These are phyloP conservation scores for Myiopsitta monachus DNA, from an alignment of 2,113 vertebrate genomes.

Conservation along the genomic window DNA sequence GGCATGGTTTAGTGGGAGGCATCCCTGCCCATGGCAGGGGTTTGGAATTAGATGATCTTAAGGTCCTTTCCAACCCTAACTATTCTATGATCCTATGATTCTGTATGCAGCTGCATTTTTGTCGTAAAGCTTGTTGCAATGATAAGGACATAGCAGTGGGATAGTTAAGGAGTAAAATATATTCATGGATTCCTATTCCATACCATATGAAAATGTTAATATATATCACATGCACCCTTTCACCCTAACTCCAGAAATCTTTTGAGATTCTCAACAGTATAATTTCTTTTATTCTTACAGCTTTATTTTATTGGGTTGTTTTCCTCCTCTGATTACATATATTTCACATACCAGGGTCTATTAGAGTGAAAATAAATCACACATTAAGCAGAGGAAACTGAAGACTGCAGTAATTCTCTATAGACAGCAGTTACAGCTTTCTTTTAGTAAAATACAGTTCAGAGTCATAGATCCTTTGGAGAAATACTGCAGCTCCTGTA, in stretches of 20 bases:
- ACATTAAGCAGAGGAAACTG: background rate
- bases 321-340: background rate
- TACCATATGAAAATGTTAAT: background rate
- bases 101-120: background rate
- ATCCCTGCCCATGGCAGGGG: no score
- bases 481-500: background rate
- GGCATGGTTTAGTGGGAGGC: no score
- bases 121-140: background rate
- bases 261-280: background rate
- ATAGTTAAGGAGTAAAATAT: background rate
- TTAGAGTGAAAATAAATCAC: background rate
- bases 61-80: no score
- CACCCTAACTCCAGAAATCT: background rate
- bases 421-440: background rate
- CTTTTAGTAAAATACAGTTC: background rate
- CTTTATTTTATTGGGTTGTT: background rate
- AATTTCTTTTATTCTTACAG: background rate
- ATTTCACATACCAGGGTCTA: background rate
- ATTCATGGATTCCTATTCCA: background rate
- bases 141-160: background rate
- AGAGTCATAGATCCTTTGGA: background rate
- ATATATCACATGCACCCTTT: background rate
- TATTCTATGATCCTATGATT: no score
- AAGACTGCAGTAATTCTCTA: background rate
- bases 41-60: no score